Conservation (phyloP, 2,888 invertebrate genomes). For the Dasysyrphus albostriatus region DNA sequence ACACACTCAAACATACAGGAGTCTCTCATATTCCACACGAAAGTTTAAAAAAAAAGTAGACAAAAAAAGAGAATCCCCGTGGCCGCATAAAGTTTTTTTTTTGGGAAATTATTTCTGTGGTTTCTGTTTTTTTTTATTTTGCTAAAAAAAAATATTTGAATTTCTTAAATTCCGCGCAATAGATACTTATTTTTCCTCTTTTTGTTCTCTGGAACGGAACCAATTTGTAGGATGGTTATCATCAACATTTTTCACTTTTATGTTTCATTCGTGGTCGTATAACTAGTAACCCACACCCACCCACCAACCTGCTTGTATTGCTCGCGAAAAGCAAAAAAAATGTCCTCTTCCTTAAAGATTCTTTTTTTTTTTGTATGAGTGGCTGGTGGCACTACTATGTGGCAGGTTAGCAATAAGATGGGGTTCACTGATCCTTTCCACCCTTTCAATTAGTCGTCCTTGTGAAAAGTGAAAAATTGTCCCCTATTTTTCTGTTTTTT, state of each 20-base stretch:
- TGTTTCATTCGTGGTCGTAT: constrained; percentile 18
- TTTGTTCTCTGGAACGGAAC: constrained; percentile 6
- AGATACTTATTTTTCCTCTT: constrained; percentile 12
- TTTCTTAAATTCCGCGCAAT: constrained; percentile 17
- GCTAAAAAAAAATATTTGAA: constrained; percentile 34
- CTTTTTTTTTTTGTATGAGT: not conserved
- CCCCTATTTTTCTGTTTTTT: not conserved
- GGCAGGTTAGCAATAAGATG: not conserved
- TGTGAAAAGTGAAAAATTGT: constrained; percentile 44
- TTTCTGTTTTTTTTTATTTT: not conserved
- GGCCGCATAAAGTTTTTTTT: constrained; percentile 49
- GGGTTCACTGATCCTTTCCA: constrained; percentile 34
- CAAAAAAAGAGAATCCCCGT: constrained; percentile 18
- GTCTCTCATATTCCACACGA: not conserved
- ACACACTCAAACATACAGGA: not conserved
- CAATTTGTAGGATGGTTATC: constrained; percentile 51
- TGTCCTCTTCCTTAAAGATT: constrained; percentile 21
- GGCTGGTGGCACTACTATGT: not conserved
- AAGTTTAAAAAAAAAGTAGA: not conserved
- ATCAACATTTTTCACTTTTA: constrained; percentile 33
- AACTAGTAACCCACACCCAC: not conserved
- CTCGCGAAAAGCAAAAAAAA: constrained; percentile 9
- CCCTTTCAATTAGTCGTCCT: constrained; percentile 48
- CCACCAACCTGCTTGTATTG: not conserved
- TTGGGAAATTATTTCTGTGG: not conserved